These are phyloP conservation scores for Drosophila multiciliata DNA, from an alignment of 2,888 invertebrate genomes.

Conservation along the genomic window DNA sequence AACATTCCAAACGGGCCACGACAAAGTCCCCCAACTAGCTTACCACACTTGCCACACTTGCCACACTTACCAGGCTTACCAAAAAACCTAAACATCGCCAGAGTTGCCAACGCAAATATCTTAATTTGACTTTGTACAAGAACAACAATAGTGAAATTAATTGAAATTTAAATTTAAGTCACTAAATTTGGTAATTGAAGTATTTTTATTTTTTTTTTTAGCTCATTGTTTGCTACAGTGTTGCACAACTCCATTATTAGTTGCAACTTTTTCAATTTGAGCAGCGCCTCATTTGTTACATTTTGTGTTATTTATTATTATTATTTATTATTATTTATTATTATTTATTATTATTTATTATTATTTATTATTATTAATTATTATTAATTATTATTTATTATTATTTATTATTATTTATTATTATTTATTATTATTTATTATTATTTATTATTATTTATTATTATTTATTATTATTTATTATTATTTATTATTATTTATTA, in stretches of 20 bases:
- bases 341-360: too few relatives aligned
- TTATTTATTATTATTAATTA: too few relatives aligned
- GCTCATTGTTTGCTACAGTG: conserved; percentile 3
- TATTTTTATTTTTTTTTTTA: neutral
- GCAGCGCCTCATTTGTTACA: conserved; percentile 1
- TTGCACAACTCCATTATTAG: conserved; percentile 26
- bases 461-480: too few relatives aligned
- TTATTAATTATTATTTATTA: too few relatives aligned
- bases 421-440: too few relatives aligned
- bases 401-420: too few relatives aligned
- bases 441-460: too few relatives aligned
- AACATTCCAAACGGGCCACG: conserved; percentile 71
- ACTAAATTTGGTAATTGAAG: conserved; percentile 4
- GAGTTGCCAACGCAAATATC: conserved; percentile 14
- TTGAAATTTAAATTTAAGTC: neutral
- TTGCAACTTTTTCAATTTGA: conserved; percentile 10
- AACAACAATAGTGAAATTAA: neutral
- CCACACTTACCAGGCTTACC: conserved; percentile 5
- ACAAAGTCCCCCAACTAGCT: conserved; percentile 47
- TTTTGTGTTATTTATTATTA: conserved; percentile 8
- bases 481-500: too few relatives aligned
- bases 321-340: too few relatives aligned
- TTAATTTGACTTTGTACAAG: neutral
- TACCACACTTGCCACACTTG: conserved; percentile 32
- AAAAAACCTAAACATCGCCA: conserved; percentile 4